These are phyloP conservation scores for Brachyhypopomus occidentalis DNA, from an alignment of 2,113 vertebrate genomes.

Conservation along the genomic window DNA sequence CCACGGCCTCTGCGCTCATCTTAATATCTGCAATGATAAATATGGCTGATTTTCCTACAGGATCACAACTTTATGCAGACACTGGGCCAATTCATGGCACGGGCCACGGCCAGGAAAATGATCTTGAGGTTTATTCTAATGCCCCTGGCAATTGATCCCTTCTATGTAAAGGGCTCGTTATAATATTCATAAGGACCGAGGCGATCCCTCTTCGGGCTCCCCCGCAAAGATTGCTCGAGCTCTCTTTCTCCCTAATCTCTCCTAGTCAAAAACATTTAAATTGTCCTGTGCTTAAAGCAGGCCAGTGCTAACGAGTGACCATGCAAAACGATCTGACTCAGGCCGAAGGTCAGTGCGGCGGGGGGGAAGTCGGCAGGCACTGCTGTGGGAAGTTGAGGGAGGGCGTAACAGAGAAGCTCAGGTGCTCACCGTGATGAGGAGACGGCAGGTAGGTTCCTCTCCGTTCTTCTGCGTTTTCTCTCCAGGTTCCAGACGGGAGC, in stretches of 20 bases:
- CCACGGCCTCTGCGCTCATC: conserved; percentile 89
- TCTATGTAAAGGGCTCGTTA: conserved; percentile 71
- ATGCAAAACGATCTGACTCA: conserved; percentile 39
- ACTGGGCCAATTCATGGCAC: conserved; percentile 75
- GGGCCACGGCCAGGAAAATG: conserved; percentile 78
- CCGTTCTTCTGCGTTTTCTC: background rate
- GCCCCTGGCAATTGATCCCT: conserved; percentile 79
- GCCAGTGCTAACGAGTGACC: conserved; percentile 16
- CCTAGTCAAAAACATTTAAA: conserved; percentile 59
- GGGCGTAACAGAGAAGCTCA: background rate
- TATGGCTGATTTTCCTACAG: conserved; percentile 88
- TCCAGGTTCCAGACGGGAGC: background rate
- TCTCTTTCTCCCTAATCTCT: conserved; percentile 53
- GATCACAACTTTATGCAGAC: conserved; percentile 78
- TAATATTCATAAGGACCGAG: conserved; percentile 84
- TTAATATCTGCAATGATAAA: conserved; percentile 90
- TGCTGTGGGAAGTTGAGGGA: background rate
- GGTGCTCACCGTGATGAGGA: conserved; percentile 28
- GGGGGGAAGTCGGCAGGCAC: background rate
- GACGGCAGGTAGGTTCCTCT: background rate
- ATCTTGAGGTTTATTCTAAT: conserved; percentile 87
- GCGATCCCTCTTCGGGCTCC: conserved; percentile 55
- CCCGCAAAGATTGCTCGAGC: conserved; percentile 38
- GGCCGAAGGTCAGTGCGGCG: background rate
- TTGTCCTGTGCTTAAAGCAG: conserved; percentile 29